phyloP scores from a whole-genome alignment of 2,888 invertebrate species.

The Yponomeuta evonymella region DNA sequence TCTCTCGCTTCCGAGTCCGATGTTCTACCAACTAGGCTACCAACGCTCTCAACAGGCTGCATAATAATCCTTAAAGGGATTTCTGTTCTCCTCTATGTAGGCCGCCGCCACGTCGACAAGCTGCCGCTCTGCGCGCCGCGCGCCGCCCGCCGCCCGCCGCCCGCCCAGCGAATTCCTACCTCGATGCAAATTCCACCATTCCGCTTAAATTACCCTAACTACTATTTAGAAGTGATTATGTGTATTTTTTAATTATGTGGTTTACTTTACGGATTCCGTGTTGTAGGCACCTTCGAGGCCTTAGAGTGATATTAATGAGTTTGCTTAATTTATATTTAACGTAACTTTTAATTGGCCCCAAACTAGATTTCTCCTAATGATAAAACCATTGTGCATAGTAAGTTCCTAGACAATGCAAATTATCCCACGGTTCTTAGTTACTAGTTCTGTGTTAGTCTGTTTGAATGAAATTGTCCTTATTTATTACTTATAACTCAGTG shows the following conservation, averaged over 20 bases:
- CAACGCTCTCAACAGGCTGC: too few relatives aligned
- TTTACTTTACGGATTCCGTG: neutral
- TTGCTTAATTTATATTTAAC: neutral
- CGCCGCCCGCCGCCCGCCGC: neutral
- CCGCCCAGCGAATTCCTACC: constrained; percentile 25
- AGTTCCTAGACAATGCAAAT: too few relatives aligned
- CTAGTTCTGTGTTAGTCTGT: too few relatives aligned
- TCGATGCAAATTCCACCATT: constrained; percentile 53
- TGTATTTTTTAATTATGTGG: constrained; percentile 23
- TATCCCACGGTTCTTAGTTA: too few relatives aligned
- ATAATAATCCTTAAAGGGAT: too few relatives aligned
- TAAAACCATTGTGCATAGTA: too few relatives aligned
- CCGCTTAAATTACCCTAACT: constrained; percentile 37
- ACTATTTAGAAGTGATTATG: constrained; percentile 25
- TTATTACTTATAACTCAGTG: too few relatives aligned
- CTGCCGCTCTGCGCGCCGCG: neutral
- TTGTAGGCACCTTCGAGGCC: neutral
- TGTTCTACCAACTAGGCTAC: too few relatives aligned
- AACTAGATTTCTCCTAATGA: too few relatives aligned
- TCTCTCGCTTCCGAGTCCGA: too few relatives aligned
- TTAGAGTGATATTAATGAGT: neutral
- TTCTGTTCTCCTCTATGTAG: neutral
- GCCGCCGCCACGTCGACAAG: neutral
- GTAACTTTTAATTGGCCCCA: too few relatives aligned
- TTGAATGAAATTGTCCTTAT: too few relatives aligned